Conservation (phyloP, 2,888 invertebrate genomes). For the Salticus scenicus region DNA sequence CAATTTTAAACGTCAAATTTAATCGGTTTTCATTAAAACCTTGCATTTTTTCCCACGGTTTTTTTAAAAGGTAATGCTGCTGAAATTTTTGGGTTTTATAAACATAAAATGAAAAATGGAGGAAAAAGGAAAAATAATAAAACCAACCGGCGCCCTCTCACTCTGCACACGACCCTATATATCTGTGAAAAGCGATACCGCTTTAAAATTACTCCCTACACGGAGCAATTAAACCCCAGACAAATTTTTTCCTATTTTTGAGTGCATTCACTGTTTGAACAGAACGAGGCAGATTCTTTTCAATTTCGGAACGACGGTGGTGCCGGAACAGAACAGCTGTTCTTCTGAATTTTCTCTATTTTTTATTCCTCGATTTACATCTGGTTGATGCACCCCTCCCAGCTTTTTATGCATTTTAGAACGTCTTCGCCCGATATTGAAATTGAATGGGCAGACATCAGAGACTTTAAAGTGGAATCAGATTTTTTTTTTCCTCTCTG, state of each 20-base stretch:
- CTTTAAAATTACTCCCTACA: conserved; percentile 8
- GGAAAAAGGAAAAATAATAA: too few species aligned
- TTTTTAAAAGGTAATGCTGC: neutral
- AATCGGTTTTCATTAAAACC: too few species aligned
- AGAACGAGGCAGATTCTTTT: conserved; percentile 20
- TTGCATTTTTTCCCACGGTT: neutral
- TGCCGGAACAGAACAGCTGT: conserved; percentile 42
- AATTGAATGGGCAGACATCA: conserved; percentile 12
- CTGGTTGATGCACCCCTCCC: conserved; percentile 23
- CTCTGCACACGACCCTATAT: neutral
- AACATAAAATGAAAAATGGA: neutral
- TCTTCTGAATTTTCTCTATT: neutral
- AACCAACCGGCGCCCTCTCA: neutral
- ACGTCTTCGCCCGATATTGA: conserved; percentile 11
- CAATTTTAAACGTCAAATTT: too few species aligned
- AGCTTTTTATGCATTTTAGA: neutral
- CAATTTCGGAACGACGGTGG: conserved; percentile 65
- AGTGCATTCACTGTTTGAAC: conserved; percentile 14
- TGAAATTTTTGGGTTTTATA: neutral
- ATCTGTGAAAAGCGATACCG: conserved; percentile 11
- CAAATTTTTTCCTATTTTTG: conserved; percentile 4
- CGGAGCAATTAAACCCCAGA: neutral
- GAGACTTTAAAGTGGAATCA: conserved; percentile 15
- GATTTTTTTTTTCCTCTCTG: neutral
- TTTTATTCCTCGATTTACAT: conserved; percentile 34